Evolutionary conservation across 2,888 invertebrate genomes (phyloP).

Genomic region (Zaprionus lineosus): DNA sequence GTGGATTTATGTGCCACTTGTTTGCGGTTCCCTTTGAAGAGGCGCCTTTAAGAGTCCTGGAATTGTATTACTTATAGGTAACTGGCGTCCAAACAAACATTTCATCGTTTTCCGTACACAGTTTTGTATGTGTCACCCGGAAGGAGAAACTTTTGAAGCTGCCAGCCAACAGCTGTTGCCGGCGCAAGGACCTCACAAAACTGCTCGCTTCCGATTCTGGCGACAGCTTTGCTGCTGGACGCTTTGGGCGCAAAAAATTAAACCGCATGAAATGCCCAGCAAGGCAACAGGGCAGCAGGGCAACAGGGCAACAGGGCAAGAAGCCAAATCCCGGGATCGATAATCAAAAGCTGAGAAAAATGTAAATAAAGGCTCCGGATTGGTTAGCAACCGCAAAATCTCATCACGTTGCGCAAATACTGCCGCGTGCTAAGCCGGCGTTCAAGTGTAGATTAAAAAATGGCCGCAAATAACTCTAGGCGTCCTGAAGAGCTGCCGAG

Average conservation of each 20-base stretch:
- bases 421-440: conserved; percentile 63
- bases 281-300: too few species aligned
- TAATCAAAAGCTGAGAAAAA: conserved; percentile 58
- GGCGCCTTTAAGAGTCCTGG: neutral
- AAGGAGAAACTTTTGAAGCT: conserved; percentile 53
- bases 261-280: conserved; percentile 37
- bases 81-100: conserved; percentile 28
- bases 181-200: conserved; percentile 1
- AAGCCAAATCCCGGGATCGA: conserved; percentile 57
- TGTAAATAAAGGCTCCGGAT: conserved; percentile 64
- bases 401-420: conserved; percentile 77
- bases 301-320: conserved; percentile 26
- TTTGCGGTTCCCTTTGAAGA: too few species aligned
- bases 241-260: conserved; percentile 29
- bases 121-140: conserved; percentile 28
- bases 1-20: too few species aligned
- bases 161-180: conserved; percentile 46
- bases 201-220: conserved; percentile 22
- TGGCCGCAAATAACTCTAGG: conserved; percentile 72
- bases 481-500: conserved; percentile 2
- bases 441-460: conserved; percentile 78
- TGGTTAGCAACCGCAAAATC: conserved; percentile 70
- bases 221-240: conserved; percentile 34
- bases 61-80: neutral
- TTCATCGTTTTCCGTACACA: conserved; percentile 40